These are phyloP conservation scores for Pegoplata infirma DNA, from an alignment of 2,888 invertebrate species.

Conservation along the genomic window DNA sequence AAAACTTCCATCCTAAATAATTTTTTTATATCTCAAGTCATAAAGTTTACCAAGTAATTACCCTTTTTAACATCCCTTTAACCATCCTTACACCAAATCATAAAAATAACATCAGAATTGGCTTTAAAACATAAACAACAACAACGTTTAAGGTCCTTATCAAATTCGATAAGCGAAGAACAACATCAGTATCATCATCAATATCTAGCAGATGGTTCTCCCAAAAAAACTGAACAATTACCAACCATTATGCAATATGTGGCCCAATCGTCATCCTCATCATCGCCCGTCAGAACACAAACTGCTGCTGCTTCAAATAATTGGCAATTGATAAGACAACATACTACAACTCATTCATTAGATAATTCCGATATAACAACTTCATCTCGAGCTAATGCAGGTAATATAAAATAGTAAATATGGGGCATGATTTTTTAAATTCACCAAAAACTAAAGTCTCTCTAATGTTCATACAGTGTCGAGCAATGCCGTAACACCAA, in stretches of 20 bases:
- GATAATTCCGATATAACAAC: slow-evolving; percentile 52
- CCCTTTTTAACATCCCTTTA: slow-evolving; percentile 37
- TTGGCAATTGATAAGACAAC: slow-evolving; percentile 57
- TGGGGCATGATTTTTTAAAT: too few relatives aligned
- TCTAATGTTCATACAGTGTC: too few relatives aligned
- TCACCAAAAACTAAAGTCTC: too few relatives aligned
- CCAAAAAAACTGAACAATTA: slow-evolving; percentile 29
- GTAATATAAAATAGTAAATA: slow-evolving; percentile 36
- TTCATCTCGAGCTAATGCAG: slow-evolving; percentile 21
- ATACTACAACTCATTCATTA: slow-evolving; percentile 54
- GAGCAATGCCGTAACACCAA: too few relatives aligned
- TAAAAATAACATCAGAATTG: slow-evolving; percentile 43
- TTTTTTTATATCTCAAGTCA: too few relatives aligned
- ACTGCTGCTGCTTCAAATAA: slow-evolving; percentile 25
- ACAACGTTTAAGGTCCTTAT: slow-evolving; percentile 32
- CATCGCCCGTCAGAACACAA: not conserved
- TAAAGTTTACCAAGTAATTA: slow-evolving; percentile 13
- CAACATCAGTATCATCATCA: slow-evolving; percentile 32
- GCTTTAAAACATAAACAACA: slow-evolving; percentile 52
- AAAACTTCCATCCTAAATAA: too few relatives aligned
- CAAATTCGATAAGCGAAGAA: slow-evolving; percentile 40
- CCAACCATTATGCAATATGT: slow-evolving; percentile 6
- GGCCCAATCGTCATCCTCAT: not conserved
- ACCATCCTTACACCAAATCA: not conserved
- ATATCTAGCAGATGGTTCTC: slow-evolving; percentile 11